Evolutionary conservation across 2,888 invertebrate genomes (phyloP).

Genomic region (Listrodromus nycthemerus): DNA sequence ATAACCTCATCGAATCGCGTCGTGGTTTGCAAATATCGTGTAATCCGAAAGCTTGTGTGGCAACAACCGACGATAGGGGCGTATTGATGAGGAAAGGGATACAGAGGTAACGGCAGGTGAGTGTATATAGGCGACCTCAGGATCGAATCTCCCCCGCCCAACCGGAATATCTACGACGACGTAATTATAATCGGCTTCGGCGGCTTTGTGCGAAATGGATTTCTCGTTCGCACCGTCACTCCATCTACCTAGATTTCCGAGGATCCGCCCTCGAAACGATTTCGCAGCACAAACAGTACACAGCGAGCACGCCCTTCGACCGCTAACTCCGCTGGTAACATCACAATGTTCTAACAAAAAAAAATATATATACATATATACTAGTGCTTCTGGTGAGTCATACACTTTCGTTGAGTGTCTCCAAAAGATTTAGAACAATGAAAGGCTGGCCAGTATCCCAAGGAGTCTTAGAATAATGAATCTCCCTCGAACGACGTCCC

Average conservation of each 20-base stretch:
- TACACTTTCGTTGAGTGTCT: too few species aligned
- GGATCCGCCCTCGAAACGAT: not conserved
- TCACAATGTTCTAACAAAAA: not conserved
- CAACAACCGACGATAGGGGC: slow-evolving; percentile 40
- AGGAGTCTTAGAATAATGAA: too few species aligned
- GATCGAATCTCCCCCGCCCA: slow-evolving; percentile 16
- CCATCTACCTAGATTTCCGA: not conserved
- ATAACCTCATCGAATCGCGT: slow-evolving; percentile 36
- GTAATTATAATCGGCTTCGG: slow-evolving; percentile 57
- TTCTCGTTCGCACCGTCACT: slow-evolving; percentile 9
- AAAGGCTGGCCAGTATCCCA: too few species aligned
- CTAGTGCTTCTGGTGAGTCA: too few species aligned
- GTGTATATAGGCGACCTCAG: slow-evolving; percentile 18
- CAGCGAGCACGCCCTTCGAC: not conserved
- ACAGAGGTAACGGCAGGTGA: slow-evolving; percentile 22
- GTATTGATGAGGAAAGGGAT: slow-evolving; percentile 9
- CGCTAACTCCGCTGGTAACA: not conserved
- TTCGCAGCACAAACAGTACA: slow-evolving; percentile 1
- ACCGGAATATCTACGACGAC: slow-evolving; percentile 40
- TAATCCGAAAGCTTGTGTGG: slow-evolving; percentile 49
- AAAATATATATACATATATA: not conserved
- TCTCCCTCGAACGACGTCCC: too few species aligned
- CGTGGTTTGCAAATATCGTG: slow-evolving; percentile 61
- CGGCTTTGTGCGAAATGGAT: slow-evolving; percentile 47
- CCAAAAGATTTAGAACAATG: too few species aligned